Conservation (phyloP, 2,797 vertebrate species). For the Sus cebifrons region DNA sequence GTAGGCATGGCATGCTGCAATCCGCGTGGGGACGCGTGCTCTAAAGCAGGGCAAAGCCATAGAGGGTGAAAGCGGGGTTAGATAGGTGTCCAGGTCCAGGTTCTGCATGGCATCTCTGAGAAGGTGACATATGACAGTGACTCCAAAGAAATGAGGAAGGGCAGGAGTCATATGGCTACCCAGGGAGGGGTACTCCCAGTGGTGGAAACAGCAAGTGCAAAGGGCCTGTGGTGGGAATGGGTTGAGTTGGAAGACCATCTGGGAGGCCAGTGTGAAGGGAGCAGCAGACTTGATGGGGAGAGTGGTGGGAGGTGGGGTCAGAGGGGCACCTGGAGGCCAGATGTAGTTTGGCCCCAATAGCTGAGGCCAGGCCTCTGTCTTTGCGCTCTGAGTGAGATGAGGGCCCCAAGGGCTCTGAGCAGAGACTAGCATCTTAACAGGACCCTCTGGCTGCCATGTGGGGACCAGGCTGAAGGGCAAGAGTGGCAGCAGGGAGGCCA, state of each 20-base stretch:
- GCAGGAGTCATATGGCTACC: background rate
- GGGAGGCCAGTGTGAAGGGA: background rate
- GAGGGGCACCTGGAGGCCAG: background rate
- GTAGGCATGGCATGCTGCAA: background rate
- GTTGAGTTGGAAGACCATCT: background rate
- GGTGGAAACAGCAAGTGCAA: background rate
- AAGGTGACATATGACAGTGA: background rate
- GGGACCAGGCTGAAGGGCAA: background rate
- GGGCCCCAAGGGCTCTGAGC: background rate
- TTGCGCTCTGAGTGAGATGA: background rate
- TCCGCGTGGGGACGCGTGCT: rapidly evolving
- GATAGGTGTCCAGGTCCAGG: background rate
- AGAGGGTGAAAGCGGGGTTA: background rate
- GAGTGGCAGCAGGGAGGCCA: background rate
- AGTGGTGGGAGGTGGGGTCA: background rate
- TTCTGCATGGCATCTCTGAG: background rate
- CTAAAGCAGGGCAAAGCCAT: background rate
- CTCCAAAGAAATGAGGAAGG: background rate
- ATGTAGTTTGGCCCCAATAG: background rate
- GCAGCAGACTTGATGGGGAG: background rate
- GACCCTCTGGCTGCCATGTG: background rate
- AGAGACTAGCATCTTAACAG: background rate
- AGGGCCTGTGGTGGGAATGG: background rate
- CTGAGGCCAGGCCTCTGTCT: background rate
- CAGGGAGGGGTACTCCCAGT: background rate